Evolutionary conservation across 2,113 vertebrate species (phyloP), one percentile per base, ranked within the genome.

Genomic region (Morone chrysops): DNA sequence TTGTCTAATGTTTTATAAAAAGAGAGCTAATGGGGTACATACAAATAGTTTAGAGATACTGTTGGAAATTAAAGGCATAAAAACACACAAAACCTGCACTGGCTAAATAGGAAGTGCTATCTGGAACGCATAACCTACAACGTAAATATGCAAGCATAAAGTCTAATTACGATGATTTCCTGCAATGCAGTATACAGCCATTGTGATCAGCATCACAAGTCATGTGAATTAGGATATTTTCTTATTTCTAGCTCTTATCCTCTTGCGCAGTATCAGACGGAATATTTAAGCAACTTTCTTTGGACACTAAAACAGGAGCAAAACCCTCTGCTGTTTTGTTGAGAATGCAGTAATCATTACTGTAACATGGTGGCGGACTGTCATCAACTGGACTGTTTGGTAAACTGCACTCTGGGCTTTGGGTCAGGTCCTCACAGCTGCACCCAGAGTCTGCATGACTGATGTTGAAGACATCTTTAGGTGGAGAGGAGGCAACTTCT

Each of bases 291-390:
- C n/a, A n/a, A 8, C 12, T n/a, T 70, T 54, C 47, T 65, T 65
- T 80, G 72, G 83, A 70, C 48, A 90, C 9, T 16, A 91, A 70
- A 31, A 92, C 81, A 36, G 90, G 90, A 82, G 85, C 70, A 20
- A 92, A 53, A 6, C 88, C 90, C 8, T 67, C 70, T 17, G 79
- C 53, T 10, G 83, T 91, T 81, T 86, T 86, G 74, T 89, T 91
- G 38, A 93, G 90, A 40, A 83, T 79, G 83, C 90, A 93, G 85
- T 92, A 92, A 70, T 89, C 85, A 1, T 0, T 69, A 2, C 70
- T 63, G 81, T 17, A 56, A 50, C 31, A 74, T 2, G 54, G 60
- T 0, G 72, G 62, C 0, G 57, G 20, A 8, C 2, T 18, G 12
- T 56, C 65, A 5, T 2, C 45, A 0, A 74, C 53, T 0, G 87